Evolutionary conservation across 2,113 vertebrate species (phyloP), one percentile per base, ranked within the genome.

Genomic region (Hepsetus odoe): DNA sequence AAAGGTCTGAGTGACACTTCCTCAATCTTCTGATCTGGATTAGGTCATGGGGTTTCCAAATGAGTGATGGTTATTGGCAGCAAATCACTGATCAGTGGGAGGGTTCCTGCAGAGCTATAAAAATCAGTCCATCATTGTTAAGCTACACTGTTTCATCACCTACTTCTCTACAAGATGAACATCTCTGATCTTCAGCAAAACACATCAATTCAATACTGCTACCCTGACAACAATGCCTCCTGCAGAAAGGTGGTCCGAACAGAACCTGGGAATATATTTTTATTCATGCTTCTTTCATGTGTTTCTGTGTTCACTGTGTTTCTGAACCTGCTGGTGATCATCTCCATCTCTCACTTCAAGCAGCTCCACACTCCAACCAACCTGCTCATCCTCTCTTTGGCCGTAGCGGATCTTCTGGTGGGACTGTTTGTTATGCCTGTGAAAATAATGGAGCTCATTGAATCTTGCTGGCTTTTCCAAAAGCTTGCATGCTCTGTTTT

Each of bases 391-490:
- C 85, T 92, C 65, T 92, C 92, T 59, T 83, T 92, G 85, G 90
- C 89, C 26, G 11, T 83, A 53, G 85, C 86, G 1, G 90, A 91
- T 83, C 80, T 91, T 59, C 82, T 90, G 0, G 80, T 90, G 0
- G 90, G 90, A 65, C 76, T 90, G 51, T 30, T 95, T 68, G 33
- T 96, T 79, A 95, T 96, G 95, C 95, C 96, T 9, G 93, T 91
- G 38, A 95, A 89, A 13, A 81, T 64, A 0, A 5, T 86, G 1
- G 56, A 73, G 0, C 46, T 86, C 9, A 82, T 82, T 28, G 83
- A 87, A 51, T 67, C 65, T 28, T 92, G 89, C 80, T 92, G 91
- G 90, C 76, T 86, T 53, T 80, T 90, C 30, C 86, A 88, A 0
- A 73, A 88, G 13, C 14, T 77, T 40, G 74, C 86, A 38, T 92